Percentiles rank a stretch among this genome's conserved stretches.
Evolutionary conservation across 2,113 vertebrate genomes (phyloP).

Genomic region (Zingel zingel): DNA sequence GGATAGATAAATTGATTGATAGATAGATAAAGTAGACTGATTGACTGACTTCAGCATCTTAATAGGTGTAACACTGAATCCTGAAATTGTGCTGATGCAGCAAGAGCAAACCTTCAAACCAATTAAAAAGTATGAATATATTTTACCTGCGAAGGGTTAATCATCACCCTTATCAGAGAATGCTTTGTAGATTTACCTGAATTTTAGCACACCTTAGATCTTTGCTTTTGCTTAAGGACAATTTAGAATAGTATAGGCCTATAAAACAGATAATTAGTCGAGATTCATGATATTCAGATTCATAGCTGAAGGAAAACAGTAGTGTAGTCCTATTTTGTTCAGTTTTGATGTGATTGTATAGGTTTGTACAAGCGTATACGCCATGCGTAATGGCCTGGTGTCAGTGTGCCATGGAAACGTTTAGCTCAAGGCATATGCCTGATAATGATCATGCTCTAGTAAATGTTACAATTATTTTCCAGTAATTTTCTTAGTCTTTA

Average conservation of each 20-base stretch:
- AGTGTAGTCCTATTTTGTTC: background rate
- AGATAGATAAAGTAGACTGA: background rate
- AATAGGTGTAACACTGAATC: background rate
- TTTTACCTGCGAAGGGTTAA: background rate
- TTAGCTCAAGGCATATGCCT: background rate
- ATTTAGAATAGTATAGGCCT: background rate
- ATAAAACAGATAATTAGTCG: background rate
- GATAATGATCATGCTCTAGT: conserved; percentile 13
- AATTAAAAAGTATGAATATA: background rate
- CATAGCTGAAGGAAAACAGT: background rate
- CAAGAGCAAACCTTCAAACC: background rate
- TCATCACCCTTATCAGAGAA: background rate
- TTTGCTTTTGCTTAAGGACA: background rate
- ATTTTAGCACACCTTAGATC: background rate
- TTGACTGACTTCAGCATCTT: conserved; percentile 9
- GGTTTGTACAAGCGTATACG: background rate
- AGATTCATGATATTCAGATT: background rate
- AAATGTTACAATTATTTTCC: conserved; percentile 4
- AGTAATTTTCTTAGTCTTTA: background rate
- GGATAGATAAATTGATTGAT: background rate
- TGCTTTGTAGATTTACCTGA: background rate
- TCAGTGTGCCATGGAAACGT: conserved; percentile 24
- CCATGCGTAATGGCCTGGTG: conserved; percentile 29
- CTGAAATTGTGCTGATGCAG: conserved; percentile 27
- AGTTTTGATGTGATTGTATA: background rate